Evolutionary conservation across 37 sponge, comb jelly and placozoan genomes (phyloP), one percentile per base, ranked within the genome.

Genomic region (Crambe crambe): DNA sequence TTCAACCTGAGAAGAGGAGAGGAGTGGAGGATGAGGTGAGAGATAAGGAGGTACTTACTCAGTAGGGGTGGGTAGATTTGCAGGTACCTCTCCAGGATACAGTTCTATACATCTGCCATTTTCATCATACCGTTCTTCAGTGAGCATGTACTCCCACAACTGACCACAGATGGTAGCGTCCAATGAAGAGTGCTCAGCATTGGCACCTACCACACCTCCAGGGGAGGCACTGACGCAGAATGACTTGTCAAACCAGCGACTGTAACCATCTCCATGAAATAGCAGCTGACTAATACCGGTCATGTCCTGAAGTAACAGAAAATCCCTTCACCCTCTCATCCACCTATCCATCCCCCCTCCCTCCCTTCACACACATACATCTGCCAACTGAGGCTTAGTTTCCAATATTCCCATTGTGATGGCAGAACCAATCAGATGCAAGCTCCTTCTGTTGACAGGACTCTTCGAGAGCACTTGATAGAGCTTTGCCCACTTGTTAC

Each of bases 191-290:
- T 95, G 95, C 71, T 95, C 95, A 0, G 81, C 82, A 56, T 95
- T 90, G 51, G 73, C 72, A 3, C 86, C 78, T 1, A 39, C 2
- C 65, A 21, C 23, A 0, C 78, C 93, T 65, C 82, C 68, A 25
- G 77, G 36, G 51, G 37, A 38, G 41, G 81, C 41, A 3, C 71
- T 23, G 2, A 81, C 2, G 0, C n/a, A 59, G 56, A 81, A 25
- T 17, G 42, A 41, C 69, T 92, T 92, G 54, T 92, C 93, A 72
- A 85, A 88, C 93, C 93, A 92, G 32, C 81, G 40, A 69, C 81
- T 81, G 74, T 75, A 56, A n/a, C 58, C 75, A 61, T 86, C 42
- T 0, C 87, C 87, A 81, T 87, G 87, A 43, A 80, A 87, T 17
- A 79, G 36, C 4, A 59, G 25, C 29, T 39, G 32, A 22, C 60